Evolutionary conservation across 1,140 invertebrate genomes (phyloP).

Genomic region (Hesperophylax magnus): DNA sequence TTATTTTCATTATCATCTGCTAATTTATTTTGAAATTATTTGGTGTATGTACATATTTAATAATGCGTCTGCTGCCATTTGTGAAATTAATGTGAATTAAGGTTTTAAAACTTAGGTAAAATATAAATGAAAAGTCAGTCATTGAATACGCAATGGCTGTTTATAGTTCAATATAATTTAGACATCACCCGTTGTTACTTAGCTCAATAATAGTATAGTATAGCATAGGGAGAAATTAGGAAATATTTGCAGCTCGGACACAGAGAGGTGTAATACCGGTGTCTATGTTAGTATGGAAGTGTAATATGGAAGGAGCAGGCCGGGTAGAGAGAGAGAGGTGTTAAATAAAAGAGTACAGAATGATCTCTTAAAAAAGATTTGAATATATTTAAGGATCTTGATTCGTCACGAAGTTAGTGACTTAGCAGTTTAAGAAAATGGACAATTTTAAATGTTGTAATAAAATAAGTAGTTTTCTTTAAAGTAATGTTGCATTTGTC

Average conservation of each 20-base stretch:
- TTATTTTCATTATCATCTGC: too few species aligned
- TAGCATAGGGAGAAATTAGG: constrained; percentile 19
- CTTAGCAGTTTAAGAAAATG: constrained; percentile 23
- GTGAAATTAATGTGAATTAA: constrained; percentile 9
- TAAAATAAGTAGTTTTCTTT: constrained; percentile 30
- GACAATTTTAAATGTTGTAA: constrained; percentile 22
- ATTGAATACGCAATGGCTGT: constrained; percentile 16
- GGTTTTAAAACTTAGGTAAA: constrained; percentile 29
- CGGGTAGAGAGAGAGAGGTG: not conserved
- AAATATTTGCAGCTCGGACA: constrained; percentile 15
- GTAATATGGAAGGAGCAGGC: not conserved
- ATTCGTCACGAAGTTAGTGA: constrained; percentile 7
- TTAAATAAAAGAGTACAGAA: not conserved
- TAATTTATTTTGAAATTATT: too few species aligned
- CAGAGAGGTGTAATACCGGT: not conserved
- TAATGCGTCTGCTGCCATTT: not conserved
- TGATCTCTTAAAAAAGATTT: constrained; percentile 34
- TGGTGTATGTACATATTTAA: not conserved
- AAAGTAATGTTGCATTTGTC: constrained; percentile 32
- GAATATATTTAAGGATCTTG: constrained; percentile 34
- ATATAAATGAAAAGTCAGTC: constrained; percentile 15
- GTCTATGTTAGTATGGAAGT: not conserved
- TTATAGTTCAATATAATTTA: constrained; percentile 41
- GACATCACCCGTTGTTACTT: constrained; percentile 33
- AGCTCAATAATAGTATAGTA: constrained; percentile 30